Percentiles rank a stretch among this genome's conserved stretches.
phyloP scores from a whole-genome alignment of 2,113 vertebrate genomes.

The Colius striatus region DNA sequence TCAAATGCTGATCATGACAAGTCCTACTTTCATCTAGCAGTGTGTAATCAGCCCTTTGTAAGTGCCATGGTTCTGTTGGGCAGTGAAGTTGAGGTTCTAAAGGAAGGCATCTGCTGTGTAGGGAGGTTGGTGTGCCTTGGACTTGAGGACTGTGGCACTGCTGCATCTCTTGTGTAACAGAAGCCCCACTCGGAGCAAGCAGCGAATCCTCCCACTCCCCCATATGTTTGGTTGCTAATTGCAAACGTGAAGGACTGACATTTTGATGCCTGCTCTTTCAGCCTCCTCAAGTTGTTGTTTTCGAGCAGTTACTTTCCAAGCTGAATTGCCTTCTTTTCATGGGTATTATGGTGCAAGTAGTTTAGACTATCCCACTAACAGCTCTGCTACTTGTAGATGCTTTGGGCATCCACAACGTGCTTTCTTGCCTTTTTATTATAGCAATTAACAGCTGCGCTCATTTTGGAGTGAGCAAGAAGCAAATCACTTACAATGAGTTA shows the following conservation, averaged over 20 bases:
- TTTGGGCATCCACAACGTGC: not conserved
- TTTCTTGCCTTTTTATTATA: not conserved
- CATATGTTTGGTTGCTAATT: not conserved
- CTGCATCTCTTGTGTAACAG: not conserved
- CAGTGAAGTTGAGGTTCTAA: rapidly evolving
- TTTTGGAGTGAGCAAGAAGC: not conserved
- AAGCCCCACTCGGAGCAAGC: not conserved
- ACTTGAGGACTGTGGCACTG: not conserved
- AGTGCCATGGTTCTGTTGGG: not conserved
- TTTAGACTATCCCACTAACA: not conserved
- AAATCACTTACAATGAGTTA: not conserved
- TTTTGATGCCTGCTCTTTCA: not conserved
- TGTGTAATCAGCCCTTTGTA: not conserved
- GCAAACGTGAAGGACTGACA: not conserved
- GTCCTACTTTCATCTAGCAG: not conserved
- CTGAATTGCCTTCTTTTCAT: not conserved
- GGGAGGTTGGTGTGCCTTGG: not conserved
- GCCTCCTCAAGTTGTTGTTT: not conserved
- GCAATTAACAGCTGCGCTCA: not conserved
- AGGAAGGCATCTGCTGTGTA: not conserved
- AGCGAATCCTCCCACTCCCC: not conserved
- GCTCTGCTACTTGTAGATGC: not conserved
- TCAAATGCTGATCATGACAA: not conserved
- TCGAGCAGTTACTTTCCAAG: not conserved
- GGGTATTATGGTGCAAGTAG: not conserved